Conservation (phyloP, 2,113 vertebrate genomes). For the Varanus komodoensis region DNA sequence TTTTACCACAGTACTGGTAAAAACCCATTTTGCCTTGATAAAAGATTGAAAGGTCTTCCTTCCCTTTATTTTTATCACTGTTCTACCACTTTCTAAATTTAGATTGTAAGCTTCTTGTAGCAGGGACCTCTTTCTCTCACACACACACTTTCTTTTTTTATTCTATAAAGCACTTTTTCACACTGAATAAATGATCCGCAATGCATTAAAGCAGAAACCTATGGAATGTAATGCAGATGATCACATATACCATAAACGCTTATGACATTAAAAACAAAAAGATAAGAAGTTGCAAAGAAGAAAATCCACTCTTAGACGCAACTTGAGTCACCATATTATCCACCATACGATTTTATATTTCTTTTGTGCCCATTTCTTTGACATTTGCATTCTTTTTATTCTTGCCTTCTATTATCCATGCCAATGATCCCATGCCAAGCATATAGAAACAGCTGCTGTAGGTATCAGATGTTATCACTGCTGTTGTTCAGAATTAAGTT, state of each 20-base stretch:
- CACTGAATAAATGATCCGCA: not conserved
- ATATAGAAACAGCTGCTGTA: not conserved
- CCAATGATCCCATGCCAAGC: too few species aligned
- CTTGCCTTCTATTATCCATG: not conserved
- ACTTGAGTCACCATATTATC: not conserved
- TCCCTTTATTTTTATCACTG: not conserved
- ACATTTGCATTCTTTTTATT: not conserved
- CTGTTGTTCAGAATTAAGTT: not conserved
- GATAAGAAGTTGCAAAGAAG: not conserved
- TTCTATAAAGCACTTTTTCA: not conserved
- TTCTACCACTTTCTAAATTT: not conserved
- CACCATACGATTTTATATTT: not conserved
- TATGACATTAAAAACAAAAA: not conserved
- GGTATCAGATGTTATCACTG: not conserved
- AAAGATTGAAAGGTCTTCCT: not conserved
- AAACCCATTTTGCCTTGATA: not conserved
- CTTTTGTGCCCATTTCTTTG: not conserved
- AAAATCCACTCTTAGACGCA: not conserved
- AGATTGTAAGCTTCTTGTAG: not conserved
- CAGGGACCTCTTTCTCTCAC: not conserved
- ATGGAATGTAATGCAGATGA: not conserved
- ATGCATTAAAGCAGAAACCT: not conserved
- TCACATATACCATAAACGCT: not conserved
- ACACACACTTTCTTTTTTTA: not conserved
- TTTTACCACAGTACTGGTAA: not conserved